Base-by-base conservation (phyloP, 2,797 vertebrate genomes). In the Brachyrhaphis roseni region DNA sequence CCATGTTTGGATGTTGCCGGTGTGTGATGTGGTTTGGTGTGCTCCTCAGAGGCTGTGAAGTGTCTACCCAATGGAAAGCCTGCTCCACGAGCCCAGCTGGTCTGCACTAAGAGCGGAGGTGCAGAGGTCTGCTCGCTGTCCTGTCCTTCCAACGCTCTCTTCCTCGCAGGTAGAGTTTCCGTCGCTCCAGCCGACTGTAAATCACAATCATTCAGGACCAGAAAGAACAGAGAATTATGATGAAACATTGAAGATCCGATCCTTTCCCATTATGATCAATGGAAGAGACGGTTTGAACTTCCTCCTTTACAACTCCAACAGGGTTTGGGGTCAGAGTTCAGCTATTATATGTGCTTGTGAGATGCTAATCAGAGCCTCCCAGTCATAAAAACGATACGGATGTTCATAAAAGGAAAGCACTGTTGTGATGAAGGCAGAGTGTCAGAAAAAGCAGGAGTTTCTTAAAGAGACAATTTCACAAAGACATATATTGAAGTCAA, bases 111-210 rank as follows among this genome's bases (percentile, higher is more conserved):
- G 91, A 95, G 81, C 0, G 97, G 95, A 39, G 95, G 97, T 0
- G 91, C 95, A 20, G 98, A 99, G 87, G 96, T 94, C 84, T 99
- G 98, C 91, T 97, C 97, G 0, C 92, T 99, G 1, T 97, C 97
- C 55, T 99, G 98, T 87, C 96, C 95, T 0, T 97, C 96, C 83
- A 97, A 97, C 3, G 96, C 97, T 0, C 96, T 97, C 73, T 99
- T 98, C 88, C 73, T 95, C 23, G 96, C 98, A 96, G 98, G 98
- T 99, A 90, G 51, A 62, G 80, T 34, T 74, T 46, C 31, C 15
- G 51, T 16, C 36, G 11, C 70, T 51, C 73, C 10, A 49, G 13
- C 47, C 18, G 18, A 49, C 47, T 7, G 62, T 11, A 28, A 46
- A 2, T 8, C 15, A 28, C 16, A 34, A 36, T 11, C 8, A 23